Percentiles rank a stretch among this genome's conserved stretches.
Conservation (phyloP, 2,888 invertebrate species). For the Protula sp. region DNA sequence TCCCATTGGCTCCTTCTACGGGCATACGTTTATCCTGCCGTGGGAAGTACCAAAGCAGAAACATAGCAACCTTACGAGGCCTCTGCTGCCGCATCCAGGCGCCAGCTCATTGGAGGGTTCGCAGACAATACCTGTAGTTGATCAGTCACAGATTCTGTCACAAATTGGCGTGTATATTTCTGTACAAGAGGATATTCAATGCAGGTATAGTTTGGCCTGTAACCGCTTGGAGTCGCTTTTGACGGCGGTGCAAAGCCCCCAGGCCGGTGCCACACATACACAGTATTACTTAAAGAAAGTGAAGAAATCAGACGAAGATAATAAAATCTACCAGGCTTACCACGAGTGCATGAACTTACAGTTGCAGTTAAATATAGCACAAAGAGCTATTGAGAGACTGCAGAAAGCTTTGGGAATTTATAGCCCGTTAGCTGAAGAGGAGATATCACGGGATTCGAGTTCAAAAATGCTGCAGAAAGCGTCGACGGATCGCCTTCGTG, state of each 20-base stretch:
- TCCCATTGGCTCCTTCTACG: constrained; percentile 88
- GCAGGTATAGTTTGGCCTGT: constrained; percentile 75
- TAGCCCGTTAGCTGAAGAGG: background rate
- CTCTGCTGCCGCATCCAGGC: background rate
- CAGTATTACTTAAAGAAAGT: constrained; percentile 64
- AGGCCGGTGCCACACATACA: constrained; percentile 59
- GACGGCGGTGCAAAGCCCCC: constrained; percentile 23
- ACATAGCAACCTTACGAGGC: too few relatives aligned
- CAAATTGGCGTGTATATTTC: constrained; percentile 64
- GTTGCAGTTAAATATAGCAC: constrained; percentile 73
- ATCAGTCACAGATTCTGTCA: constrained; percentile 38
- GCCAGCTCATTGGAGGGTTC: background rate
- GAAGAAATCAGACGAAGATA: constrained; percentile 58
- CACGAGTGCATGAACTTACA: constrained; percentile 82
- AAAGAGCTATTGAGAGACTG: constrained; percentile 62
- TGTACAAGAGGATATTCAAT: constrained; percentile 73
- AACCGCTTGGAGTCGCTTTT: constrained; percentile 76
- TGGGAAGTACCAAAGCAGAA: constrained; percentile 53
- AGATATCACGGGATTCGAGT: constrained; percentile 10
- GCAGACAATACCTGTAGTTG: too few relatives aligned
- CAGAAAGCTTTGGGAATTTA: constrained; percentile 59
- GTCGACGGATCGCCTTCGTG: constrained; percentile 76
- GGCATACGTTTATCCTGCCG: constrained; percentile 71
- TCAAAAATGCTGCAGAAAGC: constrained; percentile 57
- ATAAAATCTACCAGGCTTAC: constrained; percentile 58